Percentiles rank a stretch among this genome's conserved stretches.
Evolutionary conservation across 2,888 invertebrate species (phyloP).

Genomic region (Cephus runcator): DNA sequence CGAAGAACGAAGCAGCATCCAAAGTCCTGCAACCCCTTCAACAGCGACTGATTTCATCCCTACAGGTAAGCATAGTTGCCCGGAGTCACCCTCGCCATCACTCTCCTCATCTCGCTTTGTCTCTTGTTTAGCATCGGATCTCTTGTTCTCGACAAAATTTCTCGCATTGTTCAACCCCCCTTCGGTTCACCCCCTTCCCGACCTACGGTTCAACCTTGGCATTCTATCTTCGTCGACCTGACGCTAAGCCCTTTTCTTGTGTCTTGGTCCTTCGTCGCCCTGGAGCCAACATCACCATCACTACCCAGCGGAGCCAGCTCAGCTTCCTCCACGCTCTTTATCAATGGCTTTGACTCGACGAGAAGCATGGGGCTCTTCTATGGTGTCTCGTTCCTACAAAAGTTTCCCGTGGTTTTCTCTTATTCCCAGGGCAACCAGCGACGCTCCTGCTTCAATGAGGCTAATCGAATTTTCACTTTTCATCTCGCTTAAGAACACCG

Average conservation of each 20-base stretch:
- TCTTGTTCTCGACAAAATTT: constrained; percentile 29
- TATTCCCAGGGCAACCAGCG: constrained; percentile 7
- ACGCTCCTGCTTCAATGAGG: no score
- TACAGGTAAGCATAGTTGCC: no score
- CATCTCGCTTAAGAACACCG: no score
- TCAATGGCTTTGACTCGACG: constrained; percentile 7
- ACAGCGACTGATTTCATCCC: neutral
- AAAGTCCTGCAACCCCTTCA: neutral
- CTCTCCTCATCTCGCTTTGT: neutral
- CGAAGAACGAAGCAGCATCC: neutral
- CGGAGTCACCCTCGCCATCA: no score
- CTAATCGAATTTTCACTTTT: no score
- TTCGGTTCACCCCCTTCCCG: constrained; percentile 13
- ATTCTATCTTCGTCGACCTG: constrained; percentile 16
- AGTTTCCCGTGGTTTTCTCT: constrained; percentile 16
- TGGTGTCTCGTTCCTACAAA: neutral
- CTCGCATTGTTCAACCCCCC: constrained; percentile 37
- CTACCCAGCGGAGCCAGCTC: neutral
- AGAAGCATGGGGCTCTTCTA: neutral
- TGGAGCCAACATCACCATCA: neutral
- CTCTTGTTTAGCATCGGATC: constrained; percentile 9
- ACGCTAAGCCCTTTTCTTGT: constrained; percentile 9
- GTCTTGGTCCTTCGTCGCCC: neutral
- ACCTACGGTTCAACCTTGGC: constrained; percentile 9
- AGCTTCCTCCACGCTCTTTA: neutral